Evolutionary conservation across 2,888 invertebrate genomes (phyloP).

Genomic region (Hydroisotoma schaefferi): DNA sequence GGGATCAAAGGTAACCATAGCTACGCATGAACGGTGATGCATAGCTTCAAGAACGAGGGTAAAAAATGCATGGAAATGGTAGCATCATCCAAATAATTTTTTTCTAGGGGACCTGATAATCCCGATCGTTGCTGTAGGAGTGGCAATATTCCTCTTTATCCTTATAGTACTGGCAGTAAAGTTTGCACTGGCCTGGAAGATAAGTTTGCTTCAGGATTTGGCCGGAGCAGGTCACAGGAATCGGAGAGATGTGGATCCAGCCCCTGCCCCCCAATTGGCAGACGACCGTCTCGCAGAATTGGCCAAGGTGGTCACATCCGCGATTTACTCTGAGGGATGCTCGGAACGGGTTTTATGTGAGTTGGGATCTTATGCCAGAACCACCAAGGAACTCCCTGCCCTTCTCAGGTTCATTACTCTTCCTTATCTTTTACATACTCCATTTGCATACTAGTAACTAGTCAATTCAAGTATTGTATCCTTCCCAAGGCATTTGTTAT

Average conservation of each 20-base stretch:
- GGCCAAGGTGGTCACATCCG: slow-evolving; percentile 32
- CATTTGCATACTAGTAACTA: not conserved
- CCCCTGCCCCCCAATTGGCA: slow-evolving; percentile 31
- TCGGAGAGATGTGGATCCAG: slow-evolving; percentile 12
- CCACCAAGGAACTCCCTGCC: slow-evolving; percentile 23
- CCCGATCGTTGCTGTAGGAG: slow-evolving; percentile 46
- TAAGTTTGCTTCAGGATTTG: slow-evolving; percentile 28
- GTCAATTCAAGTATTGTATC: too few species aligned
- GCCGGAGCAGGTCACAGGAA: slow-evolving; percentile 11
- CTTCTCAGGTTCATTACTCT: slow-evolving; percentile 23
- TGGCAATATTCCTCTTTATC: slow-evolving; percentile 44
- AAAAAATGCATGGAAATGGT: too few species aligned
- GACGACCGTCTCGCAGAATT: slow-evolving; percentile 33
- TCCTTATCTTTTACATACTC: not conserved
- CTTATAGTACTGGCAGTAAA: slow-evolving; percentile 47
- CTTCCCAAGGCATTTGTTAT: too few species aligned
- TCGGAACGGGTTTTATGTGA: slow-evolving; percentile 40
- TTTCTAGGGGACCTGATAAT: slow-evolving; percentile 43
- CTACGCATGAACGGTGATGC: not conserved
- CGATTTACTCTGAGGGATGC: slow-evolving; percentile 41
- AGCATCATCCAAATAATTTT: too few species aligned
- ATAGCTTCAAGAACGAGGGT: not conserved
- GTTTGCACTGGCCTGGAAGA: slow-evolving; percentile 43
- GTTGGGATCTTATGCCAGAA: slow-evolving; percentile 32
- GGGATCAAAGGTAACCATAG: slow-evolving; percentile 46